Percentiles rank a stretch among this genome's conserved stretches.
Evolutionary conservation across 2,797 vertebrate genomes (phyloP).

Genomic region (Syncerus caffer): DNA sequence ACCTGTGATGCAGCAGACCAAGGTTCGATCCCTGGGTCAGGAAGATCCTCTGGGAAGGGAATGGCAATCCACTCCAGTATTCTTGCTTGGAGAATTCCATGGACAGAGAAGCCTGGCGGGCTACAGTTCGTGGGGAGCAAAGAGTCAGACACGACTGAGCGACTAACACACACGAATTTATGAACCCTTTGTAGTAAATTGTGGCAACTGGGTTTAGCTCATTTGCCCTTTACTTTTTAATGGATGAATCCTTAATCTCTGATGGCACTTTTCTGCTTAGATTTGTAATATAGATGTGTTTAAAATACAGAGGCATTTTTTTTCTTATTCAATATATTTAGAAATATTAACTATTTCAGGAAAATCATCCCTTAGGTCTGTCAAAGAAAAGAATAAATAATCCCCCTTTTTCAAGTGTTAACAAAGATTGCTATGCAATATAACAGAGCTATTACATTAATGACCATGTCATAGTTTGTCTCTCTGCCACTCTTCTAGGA

Average conservation of each 20-base stretch:
- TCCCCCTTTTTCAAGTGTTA: background rate
- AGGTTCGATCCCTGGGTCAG: background rate
- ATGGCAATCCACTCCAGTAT: background rate
- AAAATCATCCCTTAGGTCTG: background rate
- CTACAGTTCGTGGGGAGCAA: background rate
- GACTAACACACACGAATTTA: background rate
- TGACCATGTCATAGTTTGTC: background rate
- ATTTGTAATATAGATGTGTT: background rate
- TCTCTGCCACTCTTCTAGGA: background rate
- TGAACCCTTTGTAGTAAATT: background rate
- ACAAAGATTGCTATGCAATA: background rate
- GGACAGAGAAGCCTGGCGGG: background rate
- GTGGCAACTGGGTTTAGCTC: background rate
- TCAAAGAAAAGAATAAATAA: background rate
- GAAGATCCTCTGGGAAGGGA: background rate
- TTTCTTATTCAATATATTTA: background rate
- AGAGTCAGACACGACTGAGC: rapidly evolving
- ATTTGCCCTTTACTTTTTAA: background rate
- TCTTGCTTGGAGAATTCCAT: background rate
- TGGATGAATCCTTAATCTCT: background rate
- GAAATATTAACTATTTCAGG: background rate
- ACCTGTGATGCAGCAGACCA: background rate
- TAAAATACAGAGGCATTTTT: background rate
- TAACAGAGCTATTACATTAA: background rate
- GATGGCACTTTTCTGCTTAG: background rate